Evolutionary conservation across 2,113 vertebrate species (phyloP), one percentile per base, ranked within the genome.

Genomic region (Hystrix cristata): DNA sequence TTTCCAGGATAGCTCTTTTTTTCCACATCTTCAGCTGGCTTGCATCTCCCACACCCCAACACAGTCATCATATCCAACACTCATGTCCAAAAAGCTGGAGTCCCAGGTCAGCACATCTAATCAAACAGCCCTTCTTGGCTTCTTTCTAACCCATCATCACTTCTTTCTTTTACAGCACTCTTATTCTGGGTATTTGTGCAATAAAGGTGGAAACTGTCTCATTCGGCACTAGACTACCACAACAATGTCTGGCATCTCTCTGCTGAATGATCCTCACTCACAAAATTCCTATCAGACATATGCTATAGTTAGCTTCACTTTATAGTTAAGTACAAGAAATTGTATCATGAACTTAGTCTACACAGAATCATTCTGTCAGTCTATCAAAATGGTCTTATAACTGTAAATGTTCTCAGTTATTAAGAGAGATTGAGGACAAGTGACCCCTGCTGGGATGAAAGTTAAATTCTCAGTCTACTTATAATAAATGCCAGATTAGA

Each of bases 391-490:
- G 21, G 13, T 51, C 71, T 79, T 55, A 14, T 55, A 87, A 82
- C 62, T 92, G 21, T 69, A 79, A 72, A 59, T 48, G 31, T 46
- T 80, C 31, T 48, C 51, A 46, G 53, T 90, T 51, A 62, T 67
- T 62, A 84, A 88, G 85, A 64, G 55, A 18, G 34, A 6, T 1
- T 72, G 18, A 5, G 16, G 6, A 10, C 18, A 71, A 43, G 3
- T n/a, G 5, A 29, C 18, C 4, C 34, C 67, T 60, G 19, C 51
- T 38, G 14, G 31, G 16, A 82, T 62, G 74, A 82, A 87, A 79
- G 69, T 72, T 89, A 71, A 92, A 82, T 55, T 82, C 43, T 85
- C 82, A 93, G n/a, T 57, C 46, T 91, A 57, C 46, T 43, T 64
- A n/a, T 57, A 89, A 53, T 57, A 86, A 91, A 88, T 29, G 72